Percentiles rank a stretch among this genome's conserved stretches.
These are phyloP conservation scores for Petromus typicus DNA, from an alignment of 2,113 vertebrate genomes.

Conservation along the genomic window DNA sequence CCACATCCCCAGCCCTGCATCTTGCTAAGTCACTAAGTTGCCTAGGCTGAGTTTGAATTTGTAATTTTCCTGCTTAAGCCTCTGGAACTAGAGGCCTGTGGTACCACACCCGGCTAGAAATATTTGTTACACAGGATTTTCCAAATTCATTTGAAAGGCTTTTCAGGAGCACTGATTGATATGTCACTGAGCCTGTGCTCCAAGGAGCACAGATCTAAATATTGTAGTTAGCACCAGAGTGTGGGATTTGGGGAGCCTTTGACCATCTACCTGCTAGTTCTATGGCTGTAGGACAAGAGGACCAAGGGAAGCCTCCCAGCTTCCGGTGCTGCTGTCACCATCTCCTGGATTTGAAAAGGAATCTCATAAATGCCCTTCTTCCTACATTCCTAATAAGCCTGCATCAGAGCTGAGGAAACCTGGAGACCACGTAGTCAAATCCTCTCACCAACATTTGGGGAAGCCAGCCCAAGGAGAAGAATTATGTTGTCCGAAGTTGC, in stretches of 20 bases:
- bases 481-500: background rate
- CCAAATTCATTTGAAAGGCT: background rate
- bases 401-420: background rate
- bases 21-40: background rate
- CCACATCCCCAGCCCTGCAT: too few relatives aligned
- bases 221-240: background rate
- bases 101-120: background rate
- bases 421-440: background rate
- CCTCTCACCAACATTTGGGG: background rate
- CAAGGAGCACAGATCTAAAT: background rate
- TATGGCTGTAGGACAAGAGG: background rate
- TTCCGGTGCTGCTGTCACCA: background rate
- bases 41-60: background rate
- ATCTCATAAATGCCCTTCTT: background rate
- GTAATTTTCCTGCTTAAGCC: background rate
- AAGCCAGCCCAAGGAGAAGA: background rate
- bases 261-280: background rate
- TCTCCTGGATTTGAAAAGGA: slow-evolving; percentile 7
- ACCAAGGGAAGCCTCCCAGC: background rate
- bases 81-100: background rate
- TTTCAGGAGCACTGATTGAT: background rate
- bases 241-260: background rate
- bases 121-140: background rate
- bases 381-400: slow-evolving; percentile 33
- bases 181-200: background rate